Base-by-base conservation (phyloP, 1,140 invertebrate genomes). In the Pissodes strobi region DNA sequence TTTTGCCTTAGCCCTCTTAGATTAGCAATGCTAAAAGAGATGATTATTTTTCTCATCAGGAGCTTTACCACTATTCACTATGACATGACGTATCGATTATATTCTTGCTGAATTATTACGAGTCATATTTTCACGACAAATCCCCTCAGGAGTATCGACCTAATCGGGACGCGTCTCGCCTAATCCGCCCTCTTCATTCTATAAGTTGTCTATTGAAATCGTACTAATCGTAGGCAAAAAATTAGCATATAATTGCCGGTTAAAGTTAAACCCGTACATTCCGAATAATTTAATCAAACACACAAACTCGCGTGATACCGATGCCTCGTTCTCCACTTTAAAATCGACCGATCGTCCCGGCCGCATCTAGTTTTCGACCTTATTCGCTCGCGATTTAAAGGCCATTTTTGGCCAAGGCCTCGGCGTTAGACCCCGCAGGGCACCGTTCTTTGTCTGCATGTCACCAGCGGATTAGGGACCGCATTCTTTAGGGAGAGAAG, bases 401-500 rank as follows among this genome's bases (percentile, higher is more conserved):
- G 52, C 51, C 19, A 53, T 34, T 55, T 48, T 60, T 10, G 62
- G 56, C 64, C 23, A 46, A 27, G 57, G 45, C 37, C 49, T 45
- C 51, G 59, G 52, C 63, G 59, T 66, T 59, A 70, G 57, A 64
- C 66, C 62, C 69, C 66, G 66, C 64, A 46, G 66, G 63, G 66
- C 59, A 64, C 58, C 18, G 51, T 59, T 64, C 71, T 66, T 73
- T 73, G 71, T 73, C 63, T 59, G 64, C 64, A 59, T 69, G 69
- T 73, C 71, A 71, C 65, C 71, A 69, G 66, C 57, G 69, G 71
- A 73, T 71, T 70, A 73, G 56, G 56, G 56, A 57, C 43, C 56
- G 56, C 56, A 59, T 59, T 59, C 56, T 59, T 59, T 59, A 37
- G 56, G 56, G 56, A 59, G 56, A 46, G 56, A 38, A 59, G 56